phyloP scores from a whole-genome alignment of 2,888 invertebrate species.

The Yponomeuta plumbellus region DNA sequence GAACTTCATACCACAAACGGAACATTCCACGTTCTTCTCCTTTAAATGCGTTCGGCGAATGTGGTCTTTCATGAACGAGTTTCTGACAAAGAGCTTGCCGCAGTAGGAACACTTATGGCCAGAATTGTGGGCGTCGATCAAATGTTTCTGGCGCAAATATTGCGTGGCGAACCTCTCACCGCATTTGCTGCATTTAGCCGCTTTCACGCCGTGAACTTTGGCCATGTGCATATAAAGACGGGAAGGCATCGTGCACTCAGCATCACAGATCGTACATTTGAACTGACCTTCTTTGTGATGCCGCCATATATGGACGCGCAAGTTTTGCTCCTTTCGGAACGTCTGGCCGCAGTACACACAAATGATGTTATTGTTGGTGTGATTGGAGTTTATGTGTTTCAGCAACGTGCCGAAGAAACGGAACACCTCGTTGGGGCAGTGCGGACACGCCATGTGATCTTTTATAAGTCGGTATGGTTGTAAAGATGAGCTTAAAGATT shows the following conservation, averaged over 20 bases:
- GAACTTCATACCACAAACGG: slow-evolving; percentile 64
- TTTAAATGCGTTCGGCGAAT: slow-evolving; percentile 61
- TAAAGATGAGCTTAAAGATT: slow-evolving; percentile 57
- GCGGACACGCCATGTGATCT: slow-evolving; percentile 62
- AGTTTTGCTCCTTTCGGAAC: slow-evolving; percentile 62
- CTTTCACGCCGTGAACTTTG: slow-evolving; percentile 59
- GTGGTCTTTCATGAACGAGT: slow-evolving; percentile 63
- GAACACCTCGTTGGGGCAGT: slow-evolving; percentile 56
- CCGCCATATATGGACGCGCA: slow-evolving; percentile 64
- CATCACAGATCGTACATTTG: slow-evolving; percentile 57
- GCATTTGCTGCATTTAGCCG: slow-evolving; percentile 65
- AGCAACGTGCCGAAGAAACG: slow-evolving; percentile 63
- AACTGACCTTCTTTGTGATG: slow-evolving; percentile 63
- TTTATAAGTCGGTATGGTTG: slow-evolving; percentile 60
- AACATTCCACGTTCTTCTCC: slow-evolving; percentile 64
- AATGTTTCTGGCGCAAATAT: slow-evolving; percentile 69
- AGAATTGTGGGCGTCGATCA: slow-evolving; percentile 68
- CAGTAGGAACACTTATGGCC: slow-evolving; percentile 66
- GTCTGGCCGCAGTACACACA: slow-evolving; percentile 67
- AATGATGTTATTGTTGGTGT: slow-evolving; percentile 65
- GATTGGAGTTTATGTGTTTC: slow-evolving; percentile 64
- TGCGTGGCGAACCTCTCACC: slow-evolving; percentile 68
- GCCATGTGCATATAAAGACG: slow-evolving; percentile 70
- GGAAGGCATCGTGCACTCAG: slow-evolving; percentile 64
- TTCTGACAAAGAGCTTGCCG: slow-evolving; percentile 57